Evolutionary conservation across 2,888 invertebrate genomes (phyloP).

Genomic region (Pheosia tremula): DNA sequence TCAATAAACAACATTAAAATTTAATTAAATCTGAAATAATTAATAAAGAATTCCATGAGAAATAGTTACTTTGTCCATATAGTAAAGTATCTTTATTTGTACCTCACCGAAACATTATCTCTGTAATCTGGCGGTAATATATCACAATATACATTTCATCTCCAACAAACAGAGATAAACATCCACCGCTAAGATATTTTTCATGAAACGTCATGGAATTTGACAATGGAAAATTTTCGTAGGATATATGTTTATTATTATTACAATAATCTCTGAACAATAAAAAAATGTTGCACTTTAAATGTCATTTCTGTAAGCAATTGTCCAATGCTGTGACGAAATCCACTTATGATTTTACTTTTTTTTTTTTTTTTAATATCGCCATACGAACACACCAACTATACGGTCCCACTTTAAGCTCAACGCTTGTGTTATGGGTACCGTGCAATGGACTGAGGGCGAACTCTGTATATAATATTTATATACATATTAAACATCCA

Average conservation of each 20-base stretch:
- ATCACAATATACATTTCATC: slow-evolving; percentile 11
- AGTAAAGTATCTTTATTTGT: slow-evolving; percentile 39
- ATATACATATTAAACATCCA: too few relatives aligned
- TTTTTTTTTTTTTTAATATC: too few relatives aligned
- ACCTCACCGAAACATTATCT: slow-evolving; percentile 31
- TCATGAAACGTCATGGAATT: slow-evolving; percentile 10
- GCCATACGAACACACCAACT: too few relatives aligned
- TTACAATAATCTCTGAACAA: too few relatives aligned
- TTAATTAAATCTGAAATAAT: neutral
- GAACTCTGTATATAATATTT: too few relatives aligned
- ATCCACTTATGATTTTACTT: too few relatives aligned
- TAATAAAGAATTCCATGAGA: neutral
- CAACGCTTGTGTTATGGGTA: too few relatives aligned
- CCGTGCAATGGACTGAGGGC: too few relatives aligned
- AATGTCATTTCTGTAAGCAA: too few relatives aligned
- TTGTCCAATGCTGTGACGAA: too few relatives aligned
- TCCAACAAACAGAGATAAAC: slow-evolving; percentile 4
- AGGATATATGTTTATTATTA: neutral
- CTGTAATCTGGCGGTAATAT: slow-evolving; percentile 37
- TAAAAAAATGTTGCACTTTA: too few relatives aligned
- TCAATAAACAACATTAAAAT: neutral
- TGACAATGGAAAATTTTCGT: neutral
- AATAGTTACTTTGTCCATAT: slow-evolving; percentile 20
- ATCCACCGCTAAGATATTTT: slow-evolving; percentile 5
- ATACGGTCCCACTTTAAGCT: too few relatives aligned